Conservation (phyloP, 2,888 invertebrate genomes). For the Fragum fragum region DNA sequence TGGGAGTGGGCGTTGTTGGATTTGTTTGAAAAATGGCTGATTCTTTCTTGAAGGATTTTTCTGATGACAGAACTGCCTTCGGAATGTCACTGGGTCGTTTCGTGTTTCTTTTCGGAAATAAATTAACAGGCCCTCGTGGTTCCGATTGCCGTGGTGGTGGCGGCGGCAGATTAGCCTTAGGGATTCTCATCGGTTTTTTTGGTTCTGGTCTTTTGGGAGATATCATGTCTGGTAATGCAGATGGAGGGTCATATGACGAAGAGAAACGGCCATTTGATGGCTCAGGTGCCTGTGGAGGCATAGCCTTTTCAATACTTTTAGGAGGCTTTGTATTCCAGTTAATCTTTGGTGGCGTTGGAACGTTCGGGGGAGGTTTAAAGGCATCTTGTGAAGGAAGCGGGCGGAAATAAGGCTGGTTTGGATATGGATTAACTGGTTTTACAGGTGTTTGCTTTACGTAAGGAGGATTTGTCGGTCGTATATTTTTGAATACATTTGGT, state of each 20-base stretch:
- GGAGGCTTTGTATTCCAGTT: slow-evolving; percentile 16
- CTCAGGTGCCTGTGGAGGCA: neutral
- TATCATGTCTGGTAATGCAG: neutral
- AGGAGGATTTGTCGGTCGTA: slow-evolving; percentile 7
- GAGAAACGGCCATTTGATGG: neutral
- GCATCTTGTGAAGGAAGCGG: slow-evolving; percentile 10
- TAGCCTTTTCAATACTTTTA: neutral
- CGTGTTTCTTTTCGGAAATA: slow-evolving; percentile 12
- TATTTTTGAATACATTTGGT: neutral
- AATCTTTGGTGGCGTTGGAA: slow-evolving; percentile 17
- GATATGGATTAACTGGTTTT: slow-evolving; percentile 11
- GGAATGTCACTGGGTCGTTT: slow-evolving; percentile 21
- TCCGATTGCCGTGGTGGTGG: slow-evolving; percentile 1
- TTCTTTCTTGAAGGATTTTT: neutral
- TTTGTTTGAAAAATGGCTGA: neutral
- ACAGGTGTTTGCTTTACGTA: neutral
- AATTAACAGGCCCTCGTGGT: neutral
- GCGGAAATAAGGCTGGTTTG: neutral
- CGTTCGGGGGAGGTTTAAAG: slow-evolving; percentile 14
- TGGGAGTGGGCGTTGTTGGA: slow-evolving; percentile 1
- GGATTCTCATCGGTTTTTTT: neutral
- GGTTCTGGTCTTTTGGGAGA: neutral
- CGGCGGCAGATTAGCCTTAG: neutral
- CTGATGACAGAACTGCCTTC: neutral
- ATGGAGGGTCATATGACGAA: slow-evolving; percentile 5